Evolutionary conservation across 2,113 vertebrate species (phyloP).

Genomic region (Pterocles orientalis): DNA sequence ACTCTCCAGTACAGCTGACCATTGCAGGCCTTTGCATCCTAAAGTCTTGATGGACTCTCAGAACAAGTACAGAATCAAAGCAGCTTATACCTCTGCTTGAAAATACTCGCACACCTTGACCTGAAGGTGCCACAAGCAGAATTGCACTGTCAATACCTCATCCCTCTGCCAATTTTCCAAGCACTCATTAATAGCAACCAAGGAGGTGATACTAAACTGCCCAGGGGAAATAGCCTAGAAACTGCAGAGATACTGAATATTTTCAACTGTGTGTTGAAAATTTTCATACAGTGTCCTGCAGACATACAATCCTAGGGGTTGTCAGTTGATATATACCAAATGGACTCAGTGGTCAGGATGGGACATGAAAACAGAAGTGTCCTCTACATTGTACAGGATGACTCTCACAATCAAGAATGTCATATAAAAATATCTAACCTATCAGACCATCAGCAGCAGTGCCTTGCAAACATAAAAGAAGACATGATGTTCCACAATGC

Average conservation of each 20-base stretch:
- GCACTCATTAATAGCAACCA: neutral
- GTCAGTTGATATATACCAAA: neutral
- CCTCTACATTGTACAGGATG: neutral
- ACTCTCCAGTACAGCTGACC: neutral
- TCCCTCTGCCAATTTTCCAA: neutral
- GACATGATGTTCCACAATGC: neutral
- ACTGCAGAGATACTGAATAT: neutral
- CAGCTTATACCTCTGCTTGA: neutral
- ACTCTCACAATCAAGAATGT: neutral
- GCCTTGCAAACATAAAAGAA: neutral
- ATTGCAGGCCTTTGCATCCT: accelerated
- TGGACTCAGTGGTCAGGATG: neutral
- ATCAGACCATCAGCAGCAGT: neutral
- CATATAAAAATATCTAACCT: neutral
- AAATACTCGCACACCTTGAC: neutral
- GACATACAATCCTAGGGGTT: neutral
- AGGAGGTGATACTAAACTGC: neutral
- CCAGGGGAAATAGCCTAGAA: neutral
- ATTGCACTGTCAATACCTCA: neutral
- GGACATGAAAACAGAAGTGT: neutral
- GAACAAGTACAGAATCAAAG: neutral
- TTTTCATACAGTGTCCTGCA: neutral
- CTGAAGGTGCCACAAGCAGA: neutral
- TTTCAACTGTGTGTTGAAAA: neutral
- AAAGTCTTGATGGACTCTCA: neutral